These are phyloP conservation scores for Cottoperca gobio DNA, from an alignment of 2,797 vertebrate species.

Conservation along the genomic window DNA sequence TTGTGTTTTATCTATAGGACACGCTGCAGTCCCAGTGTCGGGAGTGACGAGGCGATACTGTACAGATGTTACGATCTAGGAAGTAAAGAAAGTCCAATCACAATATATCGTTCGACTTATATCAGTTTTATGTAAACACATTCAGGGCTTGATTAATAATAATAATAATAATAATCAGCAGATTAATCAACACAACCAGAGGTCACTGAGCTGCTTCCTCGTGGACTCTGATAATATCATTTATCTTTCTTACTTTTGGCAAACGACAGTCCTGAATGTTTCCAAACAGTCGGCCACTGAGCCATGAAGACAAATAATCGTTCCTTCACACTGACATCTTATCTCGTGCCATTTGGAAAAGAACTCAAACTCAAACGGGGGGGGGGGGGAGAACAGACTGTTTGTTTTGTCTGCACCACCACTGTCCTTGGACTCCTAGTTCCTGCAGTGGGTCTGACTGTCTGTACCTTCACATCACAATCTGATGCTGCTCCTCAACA, in stretches of 20 bases:
- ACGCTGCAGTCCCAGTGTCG: not conserved
- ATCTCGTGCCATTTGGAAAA: slow-evolving; percentile 14
- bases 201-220: no score
- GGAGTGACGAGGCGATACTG: not conserved
- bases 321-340: slow-evolving; percentile 18
- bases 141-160: no score
- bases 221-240: not conserved
- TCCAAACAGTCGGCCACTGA: slow-evolving; percentile 15
- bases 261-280: slow-evolving; percentile 10
- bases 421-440: slow-evolving; percentile 40
- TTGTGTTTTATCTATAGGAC: slow-evolving; percentile 12
- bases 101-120: no score
- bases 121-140: not conserved
- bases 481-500: slow-evolving; percentile 53
- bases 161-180: no score
- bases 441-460: no score
- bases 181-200: no score
- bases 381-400: slow-evolving; percentile 4
- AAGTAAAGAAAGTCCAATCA: not conserved
- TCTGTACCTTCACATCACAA: slow-evolving; percentile 43
- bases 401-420: slow-evolving; percentile 61
- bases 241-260: slow-evolving; percentile 24
- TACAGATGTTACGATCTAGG: not conserved
- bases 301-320: slow-evolving; percentile 13
- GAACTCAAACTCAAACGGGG: slow-evolving; percentile 1